Conservation (phyloP, 2,888 invertebrate species). For the Ichneumoninae sp. region DNA sequence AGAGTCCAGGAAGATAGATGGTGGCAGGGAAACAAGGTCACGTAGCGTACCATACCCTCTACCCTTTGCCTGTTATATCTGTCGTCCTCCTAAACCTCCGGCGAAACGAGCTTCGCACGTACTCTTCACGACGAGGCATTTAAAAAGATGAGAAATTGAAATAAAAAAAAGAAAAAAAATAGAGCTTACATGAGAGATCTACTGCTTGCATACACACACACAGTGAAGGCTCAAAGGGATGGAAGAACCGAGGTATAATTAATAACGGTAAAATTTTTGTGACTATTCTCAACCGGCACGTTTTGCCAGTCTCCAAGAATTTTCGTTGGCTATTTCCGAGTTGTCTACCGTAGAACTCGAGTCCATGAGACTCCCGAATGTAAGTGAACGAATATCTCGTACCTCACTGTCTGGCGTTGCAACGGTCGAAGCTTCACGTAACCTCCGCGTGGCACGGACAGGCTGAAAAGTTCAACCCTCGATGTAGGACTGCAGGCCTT, state of each 20-base stretch:
- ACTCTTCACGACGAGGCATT: constrained; percentile 8
- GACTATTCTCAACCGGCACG: background rate
- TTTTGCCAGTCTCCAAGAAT: constrained; percentile 9
- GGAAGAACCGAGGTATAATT: constrained; percentile 31
- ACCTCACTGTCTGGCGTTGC: constrained; percentile 13
- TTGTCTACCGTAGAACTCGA: background rate
- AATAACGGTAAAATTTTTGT: constrained; percentile 44
- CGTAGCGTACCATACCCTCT: constrained; percentile 56
- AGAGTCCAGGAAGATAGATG: constrained; percentile 69
- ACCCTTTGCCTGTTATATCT: constrained; percentile 59
- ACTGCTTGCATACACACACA: background rate
- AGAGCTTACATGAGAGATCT: background rate
- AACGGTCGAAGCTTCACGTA: constrained; percentile 13
- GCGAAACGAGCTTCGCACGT: constrained; percentile 52
- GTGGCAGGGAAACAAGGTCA: constrained; percentile 70
- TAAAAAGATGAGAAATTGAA: constrained; percentile 6
- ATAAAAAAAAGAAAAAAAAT: background rate
- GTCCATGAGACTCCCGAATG: background rate
- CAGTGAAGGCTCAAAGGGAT: background rate
- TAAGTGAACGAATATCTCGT: constrained; percentile 40
- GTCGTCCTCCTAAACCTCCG: constrained; percentile 59
- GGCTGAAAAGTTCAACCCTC: background rate
- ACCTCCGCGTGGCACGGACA: constrained; percentile 11
- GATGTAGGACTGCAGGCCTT: constrained; percentile 30
- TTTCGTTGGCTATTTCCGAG: constrained; percentile 39